Conservation (phyloP, 2,888 invertebrate genomes). For the Diarsia brunnea region DNA sequence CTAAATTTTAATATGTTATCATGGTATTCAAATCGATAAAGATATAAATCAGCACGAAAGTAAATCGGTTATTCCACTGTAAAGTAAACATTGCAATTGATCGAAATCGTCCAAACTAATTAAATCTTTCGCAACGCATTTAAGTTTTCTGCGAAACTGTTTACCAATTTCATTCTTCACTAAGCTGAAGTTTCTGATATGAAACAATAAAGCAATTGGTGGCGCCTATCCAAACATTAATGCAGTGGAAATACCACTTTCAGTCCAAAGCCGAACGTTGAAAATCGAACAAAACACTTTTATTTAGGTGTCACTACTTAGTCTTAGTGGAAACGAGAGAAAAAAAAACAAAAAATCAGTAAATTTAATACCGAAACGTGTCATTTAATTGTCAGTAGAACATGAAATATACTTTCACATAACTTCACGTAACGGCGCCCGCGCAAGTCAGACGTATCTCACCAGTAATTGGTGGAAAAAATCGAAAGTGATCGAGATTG, state of each 20-base stretch:
- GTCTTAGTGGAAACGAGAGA: background rate
- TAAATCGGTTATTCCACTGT: background rate
- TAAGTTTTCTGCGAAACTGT: background rate
- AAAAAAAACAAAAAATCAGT: conserved; percentile 18
- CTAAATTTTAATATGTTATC: too few species aligned
- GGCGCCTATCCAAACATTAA: background rate
- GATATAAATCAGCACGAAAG: too few species aligned
- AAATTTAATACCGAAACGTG: conserved; percentile 51
- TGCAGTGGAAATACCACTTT: accelerated
- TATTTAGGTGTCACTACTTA: background rate
- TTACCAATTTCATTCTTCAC: background rate
- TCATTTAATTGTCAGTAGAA: conserved; percentile 53
- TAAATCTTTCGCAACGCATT: background rate
- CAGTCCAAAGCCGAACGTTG: background rate
- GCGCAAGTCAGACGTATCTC: conserved; percentile 40
- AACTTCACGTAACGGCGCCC: conserved; percentile 60
- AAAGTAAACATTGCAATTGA: background rate
- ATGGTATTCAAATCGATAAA: too few species aligned
- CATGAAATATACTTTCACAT: conserved; percentile 63
- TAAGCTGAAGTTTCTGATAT: background rate
- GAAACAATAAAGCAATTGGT: background rate
- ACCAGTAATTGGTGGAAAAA: conserved; percentile 57
- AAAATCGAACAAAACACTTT: background rate
- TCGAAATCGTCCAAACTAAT: background rate
- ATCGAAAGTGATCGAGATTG: conserved; percentile 59